phyloP scores from a whole-genome alignment of 2,888 invertebrate species.

The Cheilosia vernalis region DNA sequence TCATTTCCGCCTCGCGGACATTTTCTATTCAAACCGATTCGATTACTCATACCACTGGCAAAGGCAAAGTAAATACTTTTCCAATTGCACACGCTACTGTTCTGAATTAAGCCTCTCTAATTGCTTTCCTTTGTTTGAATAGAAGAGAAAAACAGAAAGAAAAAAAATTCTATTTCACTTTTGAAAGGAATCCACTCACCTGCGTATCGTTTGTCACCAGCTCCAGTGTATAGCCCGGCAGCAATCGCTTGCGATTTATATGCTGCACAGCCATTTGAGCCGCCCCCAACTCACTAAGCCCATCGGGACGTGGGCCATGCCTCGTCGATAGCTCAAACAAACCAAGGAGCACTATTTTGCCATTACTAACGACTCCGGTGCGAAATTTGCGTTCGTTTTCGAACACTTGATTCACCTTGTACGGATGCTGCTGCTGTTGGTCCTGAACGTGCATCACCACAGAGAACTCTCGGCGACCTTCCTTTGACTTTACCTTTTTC shows the following conservation, averaged over 20 bases:
- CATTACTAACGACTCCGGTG: conserved; percentile 79
- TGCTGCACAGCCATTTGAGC: conserved; percentile 91
- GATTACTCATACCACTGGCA: neutral
- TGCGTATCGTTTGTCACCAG: conserved; percentile 93
- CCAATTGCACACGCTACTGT: neutral
- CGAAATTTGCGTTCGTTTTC: conserved; percentile 82
- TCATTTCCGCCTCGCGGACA: neutral
- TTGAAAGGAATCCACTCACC: conserved; percentile 85
- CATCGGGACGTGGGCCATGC: conserved; percentile 87
- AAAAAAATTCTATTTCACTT: neutral
- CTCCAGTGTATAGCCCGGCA: conserved; percentile 90
- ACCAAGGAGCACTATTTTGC: conserved; percentile 88
- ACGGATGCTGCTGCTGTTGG: conserved; percentile 74
- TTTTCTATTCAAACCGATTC: neutral
- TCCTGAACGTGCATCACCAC: conserved; percentile 69
- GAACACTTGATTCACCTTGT: conserved; percentile 83
- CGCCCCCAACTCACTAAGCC: conserved; percentile 89
- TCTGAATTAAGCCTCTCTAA: neutral
- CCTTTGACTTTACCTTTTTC: conserved; percentile 62
- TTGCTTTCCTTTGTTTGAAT: conserved; percentile 19
- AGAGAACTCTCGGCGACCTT: conserved; percentile 66
- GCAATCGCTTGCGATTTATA: conserved; percentile 87
- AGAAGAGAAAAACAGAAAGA: neutral
- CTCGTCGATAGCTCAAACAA: conserved; percentile 90
- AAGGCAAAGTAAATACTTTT: conserved; percentile 7